These are phyloP conservation scores for Troides aeacus DNA, from an alignment of 2,888 invertebrate species.

Conservation along the genomic window DNA sequence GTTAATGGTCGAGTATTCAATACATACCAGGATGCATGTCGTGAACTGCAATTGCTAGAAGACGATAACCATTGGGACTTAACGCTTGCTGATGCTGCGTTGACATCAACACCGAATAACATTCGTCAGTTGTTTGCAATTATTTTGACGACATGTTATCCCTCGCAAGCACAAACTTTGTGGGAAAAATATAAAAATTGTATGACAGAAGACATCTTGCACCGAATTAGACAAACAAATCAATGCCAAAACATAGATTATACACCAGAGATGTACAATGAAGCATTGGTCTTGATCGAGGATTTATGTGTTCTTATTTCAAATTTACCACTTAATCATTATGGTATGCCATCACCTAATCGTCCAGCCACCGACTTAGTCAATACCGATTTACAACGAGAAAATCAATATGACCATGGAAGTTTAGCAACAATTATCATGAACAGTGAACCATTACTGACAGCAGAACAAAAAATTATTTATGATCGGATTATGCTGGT, in stretches of 20 bases:
- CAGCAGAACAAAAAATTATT: slow-evolving; percentile 1
- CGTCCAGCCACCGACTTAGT: slow-evolving; percentile 32
- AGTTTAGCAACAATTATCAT: slow-evolving; percentile 31
- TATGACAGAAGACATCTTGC: slow-evolving; percentile 21
- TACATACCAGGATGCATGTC: slow-evolving; percentile 33
- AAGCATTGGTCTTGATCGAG: slow-evolving; percentile 42
- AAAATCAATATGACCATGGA: slow-evolving; percentile 35
- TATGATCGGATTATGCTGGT: not conserved
- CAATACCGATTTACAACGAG: slow-evolving; percentile 32
- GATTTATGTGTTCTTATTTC: slow-evolving; percentile 40
- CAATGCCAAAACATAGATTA: slow-evolving; percentile 19
- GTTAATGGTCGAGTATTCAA: slow-evolving; percentile 28
- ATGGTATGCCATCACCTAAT: slow-evolving; percentile 36
- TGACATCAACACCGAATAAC: not conserved
- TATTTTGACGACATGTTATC: slow-evolving; percentile 39
- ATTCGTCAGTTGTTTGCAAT: slow-evolving; percentile 38
- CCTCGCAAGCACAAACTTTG: slow-evolving; percentile 34
- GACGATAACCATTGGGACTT: slow-evolving; percentile 12
- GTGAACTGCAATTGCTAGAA: slow-evolving; percentile 4
- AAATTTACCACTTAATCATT: slow-evolving; percentile 29
- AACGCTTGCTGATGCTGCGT: slow-evolving; percentile 18
- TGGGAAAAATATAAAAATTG: slow-evolving; percentile 38
- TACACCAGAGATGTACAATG: slow-evolving; percentile 40
- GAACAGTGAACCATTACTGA: slow-evolving; percentile 27
- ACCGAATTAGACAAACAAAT: slow-evolving; percentile 24